Conservation (phyloP, 2,113 vertebrate species). For the Forbesichthys papilliferus region DNA sequence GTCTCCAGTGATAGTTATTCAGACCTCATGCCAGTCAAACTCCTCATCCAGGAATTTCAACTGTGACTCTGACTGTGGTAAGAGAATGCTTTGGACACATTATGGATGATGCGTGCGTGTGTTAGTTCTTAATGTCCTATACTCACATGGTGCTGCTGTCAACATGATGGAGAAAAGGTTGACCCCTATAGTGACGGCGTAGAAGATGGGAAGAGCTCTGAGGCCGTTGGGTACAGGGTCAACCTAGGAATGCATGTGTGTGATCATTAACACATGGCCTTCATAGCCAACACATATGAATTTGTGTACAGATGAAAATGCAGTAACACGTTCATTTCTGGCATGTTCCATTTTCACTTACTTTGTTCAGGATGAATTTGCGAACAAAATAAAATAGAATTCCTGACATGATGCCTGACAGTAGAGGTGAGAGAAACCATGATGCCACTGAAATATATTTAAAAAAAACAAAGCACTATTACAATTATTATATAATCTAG, state of each 20-base stretch:
- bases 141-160: conserved; percentile 92
- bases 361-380: conserved; percentile 89
- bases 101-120: neutral
- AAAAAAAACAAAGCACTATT: neutral
- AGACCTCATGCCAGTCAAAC: conserved; percentile 19
- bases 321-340: too few relatives aligned
- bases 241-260: conserved; percentile 63
- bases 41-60: conserved; percentile 12
- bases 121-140: neutral
- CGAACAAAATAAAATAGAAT: conserved; percentile 89
- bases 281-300: neutral
- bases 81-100: conserved; percentile 5
- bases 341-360: conserved; percentile 54
- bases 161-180: conserved; percentile 97
- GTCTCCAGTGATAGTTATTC: conserved; percentile 25
- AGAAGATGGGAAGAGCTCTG: conserved; percentile 90
- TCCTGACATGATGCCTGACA: conserved; percentile 94
- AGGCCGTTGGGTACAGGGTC: conserved; percentile 92
- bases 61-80: conserved; percentile 11
- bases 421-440: conserved; percentile 95
- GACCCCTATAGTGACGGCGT: conserved; percentile 88
- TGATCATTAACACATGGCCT: neutral
- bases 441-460: conserved; percentile 80
- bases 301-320: neutral
- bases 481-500: neutral